Evolutionary conservation across 2,797 vertebrate genomes (phyloP), one percentile per base, ranked within the genome.

Genomic region (Anguilla megastoma): DNA sequence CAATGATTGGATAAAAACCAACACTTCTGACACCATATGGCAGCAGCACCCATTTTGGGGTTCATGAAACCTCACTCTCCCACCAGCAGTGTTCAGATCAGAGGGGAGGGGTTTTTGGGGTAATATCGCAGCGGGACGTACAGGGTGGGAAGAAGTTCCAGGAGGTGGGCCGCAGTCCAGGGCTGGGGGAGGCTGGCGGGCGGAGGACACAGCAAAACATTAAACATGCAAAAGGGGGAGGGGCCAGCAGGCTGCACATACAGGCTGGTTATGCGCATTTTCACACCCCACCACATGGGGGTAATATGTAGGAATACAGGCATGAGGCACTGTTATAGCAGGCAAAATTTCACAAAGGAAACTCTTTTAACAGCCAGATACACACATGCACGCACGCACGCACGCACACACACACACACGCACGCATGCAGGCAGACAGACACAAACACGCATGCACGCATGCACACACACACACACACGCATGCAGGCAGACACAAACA

Each of bases 101-200:
- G 88, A 88, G 58, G 58, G 18, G 58, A 60, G 16, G 16, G 58
- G 58, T 4, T 60, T 18, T 4, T 18, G 58, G 58, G 8, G 89
- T 90, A 89, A 93, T 5, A 45, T 45, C 41, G 50, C 50, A 52
- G 94, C 96, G 96, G 94, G 95, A 97, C 96, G 69, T 97, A 98
- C 97, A 98, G 92, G 97, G 97, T 92, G 97, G 97, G 95, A 98
- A 98, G 96, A 97, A 97, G 94, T 95, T 98, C 97, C 97, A 98
- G 94, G 97, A 98, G 2, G 96, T 96, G 92, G 97, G 97, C 93
- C 94, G 96, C 94, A 96, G 96, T 96, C 97, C 96, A 89, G 97
- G 96, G 95, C 95, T 96, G 95, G 97, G 97, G 92, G 97, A 97
- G 87, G 96, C 97, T 98, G 96, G 95, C 33, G 74, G 74, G 74